Evolutionary conservation across 2,888 invertebrate genomes (phyloP), one percentile per base, ranked within the genome.

Genomic region (Pseudococcus viburni): DNA sequence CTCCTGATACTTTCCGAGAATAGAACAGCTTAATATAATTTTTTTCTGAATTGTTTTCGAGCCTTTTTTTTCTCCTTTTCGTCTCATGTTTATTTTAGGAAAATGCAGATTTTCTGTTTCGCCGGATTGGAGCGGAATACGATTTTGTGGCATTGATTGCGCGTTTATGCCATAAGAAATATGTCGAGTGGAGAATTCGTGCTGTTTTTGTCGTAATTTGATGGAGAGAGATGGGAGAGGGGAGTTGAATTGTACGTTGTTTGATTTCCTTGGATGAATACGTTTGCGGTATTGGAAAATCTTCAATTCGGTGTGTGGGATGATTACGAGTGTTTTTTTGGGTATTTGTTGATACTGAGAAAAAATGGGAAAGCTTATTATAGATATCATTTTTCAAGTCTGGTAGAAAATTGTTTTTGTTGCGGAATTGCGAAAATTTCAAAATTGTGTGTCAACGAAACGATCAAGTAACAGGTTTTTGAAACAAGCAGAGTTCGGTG

Each of bases 21-120:
- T 8, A 77, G 46, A 83, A 83, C 80, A 80, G n/a, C 80, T 80
- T 83, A 46, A 83, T 83, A 83, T 46, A 83, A 83, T 83, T 83
- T 83, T 46, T 80, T 46, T 83, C 46, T 46, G 80, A 46, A 83
- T 83, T 83, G 80, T 83, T 83, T 83, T 83, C 46, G 17, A 46
- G 80, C 80, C 42, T 42, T 42, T 46, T 80, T 80, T 39, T n/a
- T 1, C 22, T 59, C 12, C 22, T 1, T 64, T 22, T 33, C 26
- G 26, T 33, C 0, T 83, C n/a, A 19, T 42, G 80, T 83, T 83
- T 83, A 73, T 73, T 73, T 33, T 73, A 26, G 73, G 33, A 73
- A 73, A 73, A 73, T 73, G 73, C 73, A 73, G 73, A 73, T 73
- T 73, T 73, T 33, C 22, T n/a, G 0, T 51, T 5, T 59, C 4